phyloP scores from a whole-genome alignment of 2,888 invertebrate genomes.

The Drosophila neotestacea region DNA sequence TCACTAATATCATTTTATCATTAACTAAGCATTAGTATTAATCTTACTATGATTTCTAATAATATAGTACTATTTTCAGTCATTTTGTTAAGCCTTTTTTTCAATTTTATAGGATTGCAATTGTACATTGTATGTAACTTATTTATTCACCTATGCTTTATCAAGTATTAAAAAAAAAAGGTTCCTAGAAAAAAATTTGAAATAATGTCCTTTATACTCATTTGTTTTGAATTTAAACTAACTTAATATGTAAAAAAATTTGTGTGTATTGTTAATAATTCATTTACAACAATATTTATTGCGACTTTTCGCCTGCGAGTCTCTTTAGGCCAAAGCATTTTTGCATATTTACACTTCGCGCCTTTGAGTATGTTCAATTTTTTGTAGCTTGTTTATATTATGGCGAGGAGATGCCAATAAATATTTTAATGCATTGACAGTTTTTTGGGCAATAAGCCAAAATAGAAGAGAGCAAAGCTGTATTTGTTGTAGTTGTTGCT shows the following conservation, averaged over 20 bases:
- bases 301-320: not conserved
- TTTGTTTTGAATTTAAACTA: not conserved
- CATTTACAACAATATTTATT: not conserved
- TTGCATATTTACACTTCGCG: conserved; percentile 4
- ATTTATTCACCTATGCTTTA: no score
- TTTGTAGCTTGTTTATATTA: conserved; percentile 18
- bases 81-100: no score
- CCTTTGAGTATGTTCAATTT: not conserved
- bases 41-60: no score
- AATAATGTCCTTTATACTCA: not conserved
- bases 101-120: no score
- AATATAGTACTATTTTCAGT: no score
- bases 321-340: not conserved
- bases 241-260: not conserved
- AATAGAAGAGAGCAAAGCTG: conserved; percentile 12
- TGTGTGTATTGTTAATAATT: not conserved
- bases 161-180: no score
- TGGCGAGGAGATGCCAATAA: conserved; percentile 27
- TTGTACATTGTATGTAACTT: no score
- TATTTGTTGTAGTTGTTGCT: conserved; percentile 25
- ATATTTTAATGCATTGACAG: conserved; percentile 20
- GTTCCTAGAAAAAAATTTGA: no score
- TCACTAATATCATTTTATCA: no score
- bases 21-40: no score
- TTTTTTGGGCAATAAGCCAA: conserved; percentile 56